Evolutionary conservation across 2,797 vertebrate genomes (phyloP), one percentile per base, ranked within the genome.

Genomic region (Artibeus jamaicensis): DNA sequence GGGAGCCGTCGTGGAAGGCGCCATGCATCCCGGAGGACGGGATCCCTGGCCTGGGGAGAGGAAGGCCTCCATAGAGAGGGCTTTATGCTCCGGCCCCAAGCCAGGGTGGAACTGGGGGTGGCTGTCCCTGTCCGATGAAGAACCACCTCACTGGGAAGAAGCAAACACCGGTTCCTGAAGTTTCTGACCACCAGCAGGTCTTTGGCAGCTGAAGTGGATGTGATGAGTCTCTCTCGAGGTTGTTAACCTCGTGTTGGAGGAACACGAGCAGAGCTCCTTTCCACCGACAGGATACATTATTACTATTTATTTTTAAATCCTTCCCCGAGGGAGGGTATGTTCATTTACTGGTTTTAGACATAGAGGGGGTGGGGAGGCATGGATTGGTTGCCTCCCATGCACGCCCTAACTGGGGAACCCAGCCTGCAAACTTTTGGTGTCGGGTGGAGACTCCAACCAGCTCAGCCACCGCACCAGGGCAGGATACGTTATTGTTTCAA

Each of bases 141-240:
- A 91, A 29, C 50, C 10, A 0, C 10, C 18, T 53, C 29, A 0
- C 50, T 0, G 3, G 50, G 55, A 68, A 84, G 85, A 57, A 68
- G 22, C n/a, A 15, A 16, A 70, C 42, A 12, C 29, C 32, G 18
- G 78, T 37, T 73, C 55, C 37, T 8, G 39, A 53, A 74, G 65
- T 59, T 39, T 22, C 65, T 18, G 24, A 37, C 74, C 44, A 3
- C 93, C 91, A 68, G 24, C 95, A 86, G 93, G 96, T 84, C 92
- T 93, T 34, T 44, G 86, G 90, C 50, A 5, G 19, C 67, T 21
- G 44, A 73, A 37, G 26, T 34, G 77, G 32, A 29, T 0, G 42
- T 18, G 29, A 9, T 21, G 70, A 44, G 14, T 70, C 67, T 37
- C 18, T 44, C 24, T 39, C 0, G 62, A 84, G 32, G 16, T n/a